These are phyloP conservation scores for Coleophora flavipennella DNA, from an alignment of 2,888 invertebrate species.

Conservation along the genomic window DNA sequence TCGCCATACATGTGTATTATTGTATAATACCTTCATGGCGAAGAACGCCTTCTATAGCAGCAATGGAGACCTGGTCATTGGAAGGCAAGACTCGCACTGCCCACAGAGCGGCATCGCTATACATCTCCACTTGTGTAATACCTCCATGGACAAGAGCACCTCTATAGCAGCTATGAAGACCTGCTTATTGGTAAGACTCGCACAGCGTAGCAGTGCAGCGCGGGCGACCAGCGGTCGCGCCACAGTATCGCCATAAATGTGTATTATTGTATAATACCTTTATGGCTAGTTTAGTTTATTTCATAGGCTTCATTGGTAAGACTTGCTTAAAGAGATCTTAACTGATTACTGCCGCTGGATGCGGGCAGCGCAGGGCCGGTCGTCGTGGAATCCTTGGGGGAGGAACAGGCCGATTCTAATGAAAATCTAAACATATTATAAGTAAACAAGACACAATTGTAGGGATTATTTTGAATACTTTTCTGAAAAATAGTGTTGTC, in stretches of 20 bases:
- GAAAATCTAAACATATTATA: no score
- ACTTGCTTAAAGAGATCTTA: no score
- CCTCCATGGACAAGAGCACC: slow-evolving; percentile 86
- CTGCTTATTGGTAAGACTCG: slow-evolving; percentile 90
- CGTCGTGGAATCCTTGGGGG: no score
- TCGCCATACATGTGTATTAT: slow-evolving; percentile 90
- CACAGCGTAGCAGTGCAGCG: no score
- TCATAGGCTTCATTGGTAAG: slow-evolving; percentile 92
- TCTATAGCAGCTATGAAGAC: slow-evolving; percentile 97
- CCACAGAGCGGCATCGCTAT: slow-evolving; percentile 92
- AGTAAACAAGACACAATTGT: no score
- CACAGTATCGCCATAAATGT: slow-evolving; percentile 91
- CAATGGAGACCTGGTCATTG: slow-evolving; percentile 96
- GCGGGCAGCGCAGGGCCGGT: no score
- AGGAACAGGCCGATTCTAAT: no score
- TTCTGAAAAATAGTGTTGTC: no score
- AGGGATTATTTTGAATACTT: no score
- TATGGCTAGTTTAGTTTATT: slow-evolving; percentile 89
- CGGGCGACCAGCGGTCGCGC: slow-evolving; percentile 87
- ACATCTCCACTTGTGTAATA: slow-evolving; percentile 91
- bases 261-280: slow-evolving; percentile 88
- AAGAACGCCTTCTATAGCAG: slow-evolving; percentile 91
- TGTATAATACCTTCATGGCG: slow-evolving; percentile 92
- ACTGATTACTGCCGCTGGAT: no score
- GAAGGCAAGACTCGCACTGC: no score